Conservation (phyloP, 2,797 vertebrate species). For the Morus bassanus region DNA sequence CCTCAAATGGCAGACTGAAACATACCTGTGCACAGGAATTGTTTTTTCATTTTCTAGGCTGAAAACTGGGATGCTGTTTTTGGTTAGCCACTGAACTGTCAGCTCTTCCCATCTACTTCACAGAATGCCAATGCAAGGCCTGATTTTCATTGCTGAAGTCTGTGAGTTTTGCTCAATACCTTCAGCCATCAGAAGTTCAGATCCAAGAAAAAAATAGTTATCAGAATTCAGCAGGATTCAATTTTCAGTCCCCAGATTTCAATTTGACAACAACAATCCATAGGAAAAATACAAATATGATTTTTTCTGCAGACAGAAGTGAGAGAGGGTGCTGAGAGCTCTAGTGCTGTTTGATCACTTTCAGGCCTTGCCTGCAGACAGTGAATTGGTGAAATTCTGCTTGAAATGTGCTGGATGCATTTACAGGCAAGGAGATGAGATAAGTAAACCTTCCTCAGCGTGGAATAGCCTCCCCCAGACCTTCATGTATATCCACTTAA, state of each 20-base stretch:
- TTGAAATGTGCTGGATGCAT: neutral
- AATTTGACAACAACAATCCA: neutral
- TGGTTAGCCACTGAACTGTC: neutral
- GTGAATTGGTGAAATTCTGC: neutral
- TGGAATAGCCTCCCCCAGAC: neutral
- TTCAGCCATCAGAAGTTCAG: neutral
- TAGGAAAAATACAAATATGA: neutral
- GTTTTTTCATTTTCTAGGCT: neutral
- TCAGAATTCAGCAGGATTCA: neutral
- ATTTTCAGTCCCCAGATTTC: neutral
- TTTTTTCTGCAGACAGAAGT: neutral
- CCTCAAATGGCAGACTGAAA: neutral
- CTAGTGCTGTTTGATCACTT: accelerated
- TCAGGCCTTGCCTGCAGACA: neutral
- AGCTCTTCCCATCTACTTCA: neutral
- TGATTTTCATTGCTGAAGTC: neutral
- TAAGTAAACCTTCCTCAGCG: neutral
- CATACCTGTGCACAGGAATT: neutral
- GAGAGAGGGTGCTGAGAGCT: neutral
- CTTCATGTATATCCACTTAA: neutral
- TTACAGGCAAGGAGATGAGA: neutral
- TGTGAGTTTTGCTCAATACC: neutral
- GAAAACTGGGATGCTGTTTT: neutral
- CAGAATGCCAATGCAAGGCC: neutral
- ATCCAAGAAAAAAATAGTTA: neutral